phyloP scores from a whole-genome alignment of 1,140 invertebrate genomes.

The Leptinotarsa texana region DNA sequence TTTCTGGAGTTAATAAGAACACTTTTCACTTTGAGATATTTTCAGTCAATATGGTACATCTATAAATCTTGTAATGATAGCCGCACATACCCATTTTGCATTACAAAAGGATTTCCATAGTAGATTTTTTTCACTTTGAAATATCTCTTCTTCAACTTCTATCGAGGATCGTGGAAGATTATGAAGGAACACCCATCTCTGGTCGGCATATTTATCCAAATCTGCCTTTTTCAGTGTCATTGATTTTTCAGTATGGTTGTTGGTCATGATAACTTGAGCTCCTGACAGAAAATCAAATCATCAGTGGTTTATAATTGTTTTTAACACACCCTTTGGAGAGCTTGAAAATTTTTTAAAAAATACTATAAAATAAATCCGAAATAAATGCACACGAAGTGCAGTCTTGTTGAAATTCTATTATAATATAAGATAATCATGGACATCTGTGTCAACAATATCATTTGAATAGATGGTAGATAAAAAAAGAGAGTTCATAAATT shows the following conservation, averaged over 20 bases:
- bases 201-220: conserved; percentile 11
- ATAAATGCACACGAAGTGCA: too few species aligned
- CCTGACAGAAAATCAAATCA: conserved; percentile 5
- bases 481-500: too few species aligned
- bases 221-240: conserved; percentile 1
- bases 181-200: conserved; percentile 12
- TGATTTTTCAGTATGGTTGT: conserved; percentile 11
- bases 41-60: neutral
- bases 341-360: too few species aligned
- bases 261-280: conserved; percentile 12
- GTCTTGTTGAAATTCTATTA: too few species aligned
- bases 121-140: conserved; percentile 14
- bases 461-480: too few species aligned
- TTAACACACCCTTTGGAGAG: neutral
- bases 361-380: too few species aligned
- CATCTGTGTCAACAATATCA: too few species aligned
- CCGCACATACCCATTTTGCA: conserved; percentile 22
- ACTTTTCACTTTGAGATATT: neutral
- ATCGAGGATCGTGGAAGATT: conserved; percentile 4
- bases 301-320: neutral
- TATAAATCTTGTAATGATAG: conserved; percentile 19
- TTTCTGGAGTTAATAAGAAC: too few species aligned
- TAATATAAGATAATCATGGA: too few species aligned
- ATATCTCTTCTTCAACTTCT: conserved; percentile 22
- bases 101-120: conserved; percentile 13